phyloP scores from a whole-genome alignment of 1,140 invertebrate species.

The Dendroctonus valens region DNA sequence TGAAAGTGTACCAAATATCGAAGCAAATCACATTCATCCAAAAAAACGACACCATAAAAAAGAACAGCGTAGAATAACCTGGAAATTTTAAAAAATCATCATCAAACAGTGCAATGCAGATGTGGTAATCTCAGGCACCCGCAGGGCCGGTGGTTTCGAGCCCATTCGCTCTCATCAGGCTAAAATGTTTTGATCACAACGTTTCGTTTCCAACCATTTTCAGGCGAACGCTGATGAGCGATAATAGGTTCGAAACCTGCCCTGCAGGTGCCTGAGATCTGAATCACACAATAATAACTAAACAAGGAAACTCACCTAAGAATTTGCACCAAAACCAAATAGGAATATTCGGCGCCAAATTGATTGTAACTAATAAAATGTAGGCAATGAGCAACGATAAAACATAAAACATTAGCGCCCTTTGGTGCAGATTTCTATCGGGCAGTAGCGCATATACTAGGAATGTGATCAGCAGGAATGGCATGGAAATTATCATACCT shows the following conservation, averaged over 20 bases:
- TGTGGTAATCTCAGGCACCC: too few species aligned
- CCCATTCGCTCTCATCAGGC: too few species aligned
- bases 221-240: too few species aligned
- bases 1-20: slow-evolving; percentile 74
- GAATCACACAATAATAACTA: too few species aligned
- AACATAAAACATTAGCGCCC: slow-evolving; percentile 72
- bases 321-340: not conserved
- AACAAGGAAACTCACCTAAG: not conserved
- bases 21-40: slow-evolving; percentile 80
- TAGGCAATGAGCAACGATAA: slow-evolving; percentile 63
- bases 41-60: slow-evolving; percentile 73
- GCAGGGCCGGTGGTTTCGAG: too few species aligned
- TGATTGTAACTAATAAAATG: slow-evolving; percentile 56
- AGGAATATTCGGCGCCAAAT: slow-evolving; percentile 45
- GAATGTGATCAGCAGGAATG: slow-evolving; percentile 69
- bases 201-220: too few species aligned
- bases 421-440: slow-evolving; percentile 71
- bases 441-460: slow-evolving; percentile 69
- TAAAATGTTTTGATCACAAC: too few species aligned
- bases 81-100: slow-evolving; percentile 11
- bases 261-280: too few species aligned
- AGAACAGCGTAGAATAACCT: slow-evolving; percentile 55
- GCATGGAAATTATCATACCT: slow-evolving; percentile 68
- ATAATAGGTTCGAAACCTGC: too few species aligned
- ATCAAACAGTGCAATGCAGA: too few species aligned